Percentiles rank a stretch among this genome's conserved stretches.
These are phyloP conservation scores for Benthosema pterotum DNA, from an alignment of 2,797 vertebrate genomes.

Conservation along the genomic window DNA sequence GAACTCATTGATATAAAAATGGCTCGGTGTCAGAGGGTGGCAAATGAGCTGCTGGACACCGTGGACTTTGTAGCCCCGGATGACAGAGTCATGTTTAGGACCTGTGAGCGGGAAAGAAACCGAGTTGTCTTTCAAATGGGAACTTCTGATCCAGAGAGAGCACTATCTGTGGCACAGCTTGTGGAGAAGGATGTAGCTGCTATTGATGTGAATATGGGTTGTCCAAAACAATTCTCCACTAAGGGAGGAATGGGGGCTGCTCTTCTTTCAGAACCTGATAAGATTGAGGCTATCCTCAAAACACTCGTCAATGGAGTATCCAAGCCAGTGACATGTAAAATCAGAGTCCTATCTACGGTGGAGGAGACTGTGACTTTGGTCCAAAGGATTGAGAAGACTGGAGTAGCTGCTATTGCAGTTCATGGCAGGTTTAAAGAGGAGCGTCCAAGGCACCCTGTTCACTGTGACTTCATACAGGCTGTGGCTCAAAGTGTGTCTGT, in stretches of 20 bases:
- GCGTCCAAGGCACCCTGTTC: conserved; percentile 90
- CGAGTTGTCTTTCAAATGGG: conserved; percentile 95
- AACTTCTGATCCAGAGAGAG: conserved; percentile 90
- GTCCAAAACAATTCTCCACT: conserved; percentile 97
- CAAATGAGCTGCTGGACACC: conserved; percentile 89
- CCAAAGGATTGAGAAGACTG: conserved; percentile 89
- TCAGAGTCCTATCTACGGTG: conserved; percentile 91
- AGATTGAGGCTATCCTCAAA: conserved; percentile 90
- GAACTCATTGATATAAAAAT: conserved; percentile 97
- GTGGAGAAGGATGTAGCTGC: conserved; percentile 94
- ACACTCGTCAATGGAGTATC: conserved; percentile 87
- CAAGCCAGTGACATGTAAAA: conserved; percentile 95
- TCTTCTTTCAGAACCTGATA: conserved; percentile 90
- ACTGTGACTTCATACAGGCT: conserved; percentile 90
- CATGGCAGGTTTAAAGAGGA: conserved; percentile 97
- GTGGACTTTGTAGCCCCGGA: conserved; percentile 95
- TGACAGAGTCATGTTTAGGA: conserved; percentile 93
- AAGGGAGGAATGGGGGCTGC: conserved; percentile 99
- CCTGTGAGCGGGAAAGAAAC: conserved; percentile 86
- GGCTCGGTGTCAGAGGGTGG: conserved; percentile 88
- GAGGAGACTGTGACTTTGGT: conserved; percentile 90
- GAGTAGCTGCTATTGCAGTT: conserved; percentile 91
- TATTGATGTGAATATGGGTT: conserved; percentile 97
- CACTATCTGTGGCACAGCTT: conserved; percentile 88
- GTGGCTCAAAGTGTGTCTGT: conserved; percentile 86